phyloP scores from a whole-genome alignment of 2,888 invertebrate genomes.

The Laothoe populi region DNA sequence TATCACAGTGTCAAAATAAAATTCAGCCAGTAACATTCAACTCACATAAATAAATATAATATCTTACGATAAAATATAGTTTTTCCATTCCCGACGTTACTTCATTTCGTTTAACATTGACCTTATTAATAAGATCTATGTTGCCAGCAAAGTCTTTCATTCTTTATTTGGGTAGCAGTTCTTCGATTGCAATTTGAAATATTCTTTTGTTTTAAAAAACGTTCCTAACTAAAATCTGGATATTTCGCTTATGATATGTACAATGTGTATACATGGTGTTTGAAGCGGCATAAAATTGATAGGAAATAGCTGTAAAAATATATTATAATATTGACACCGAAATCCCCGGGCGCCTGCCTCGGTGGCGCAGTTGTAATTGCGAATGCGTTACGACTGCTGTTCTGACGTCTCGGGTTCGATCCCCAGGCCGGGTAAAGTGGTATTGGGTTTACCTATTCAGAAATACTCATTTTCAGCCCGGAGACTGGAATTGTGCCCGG shows the following conservation, averaged over 20 bases:
- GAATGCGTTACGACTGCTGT: no score
- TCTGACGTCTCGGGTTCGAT: no score
- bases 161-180: not conserved
- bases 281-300: no score
- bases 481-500: no score
- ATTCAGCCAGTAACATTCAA: not conserved
- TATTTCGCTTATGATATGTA: not conserved
- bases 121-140: slow-evolving; percentile 13
- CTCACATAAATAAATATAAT: slow-evolving; percentile 14
- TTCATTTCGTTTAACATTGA: slow-evolving; percentile 16
- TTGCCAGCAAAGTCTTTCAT: slow-evolving; percentile 7
- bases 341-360: no score
- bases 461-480: no score
- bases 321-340: no score
- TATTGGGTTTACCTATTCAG: no score
- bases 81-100: slow-evolving; percentile 11
- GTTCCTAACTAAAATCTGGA: not conserved
- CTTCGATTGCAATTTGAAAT: not conserved
- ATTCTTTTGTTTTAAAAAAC: not conserved
- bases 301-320: no score
- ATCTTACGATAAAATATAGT: slow-evolving; percentile 5
- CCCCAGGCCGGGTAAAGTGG: no score
- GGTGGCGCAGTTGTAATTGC: no score
- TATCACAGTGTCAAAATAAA: not conserved
- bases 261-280: no score